Conservation (phyloP, 2,797 vertebrate genomes). For the Helicolenus hilgendorfi region DNA sequence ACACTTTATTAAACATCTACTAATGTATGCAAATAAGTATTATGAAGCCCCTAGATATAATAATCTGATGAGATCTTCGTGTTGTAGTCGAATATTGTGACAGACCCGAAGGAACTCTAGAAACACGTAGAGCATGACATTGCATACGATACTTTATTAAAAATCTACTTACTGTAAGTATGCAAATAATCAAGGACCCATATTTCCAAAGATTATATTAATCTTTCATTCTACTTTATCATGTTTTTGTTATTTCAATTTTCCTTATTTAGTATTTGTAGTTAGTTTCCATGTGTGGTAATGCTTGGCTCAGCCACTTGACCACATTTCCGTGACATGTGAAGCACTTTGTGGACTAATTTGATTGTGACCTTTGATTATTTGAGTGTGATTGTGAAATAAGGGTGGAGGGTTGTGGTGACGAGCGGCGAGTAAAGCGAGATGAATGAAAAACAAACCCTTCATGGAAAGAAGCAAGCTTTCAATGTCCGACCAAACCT, state of each 20-base stretch:
- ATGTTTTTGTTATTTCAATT: slow-evolving; percentile 12
- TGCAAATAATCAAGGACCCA: slow-evolving; percentile 42
- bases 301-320: slow-evolving; percentile 23
- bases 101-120: slow-evolving; percentile 32
- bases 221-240: slow-evolving; percentile 4
- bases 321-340: slow-evolving; percentile 21
- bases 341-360: slow-evolving; percentile 44
- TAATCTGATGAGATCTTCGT: slow-evolving; percentile 44
- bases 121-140: slow-evolving; percentile 35
- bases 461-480: slow-evolving; percentile 78
- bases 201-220: slow-evolving; percentile 34
- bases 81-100: slow-evolving; percentile 46
- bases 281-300: slow-evolving; percentile 1
- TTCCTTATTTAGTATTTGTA: neutral
- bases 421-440: slow-evolving; percentile 15
- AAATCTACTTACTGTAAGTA: slow-evolving; percentile 41
- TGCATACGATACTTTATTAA: slow-evolving; percentile 49
- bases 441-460: slow-evolving; percentile 69
- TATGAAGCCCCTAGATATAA: slow-evolving; percentile 38
- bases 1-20: slow-evolving; percentile 58
- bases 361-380: slow-evolving; percentile 59
- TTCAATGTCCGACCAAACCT: slow-evolving; percentile 79
- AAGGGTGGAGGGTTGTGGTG: slow-evolving; percentile 5
- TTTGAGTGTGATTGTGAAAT: slow-evolving; percentile 50
- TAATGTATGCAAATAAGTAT: slow-evolving; percentile 51